phyloP scores from a whole-genome alignment of 2,797 vertebrate species.

The Enteromius treurensis region DNA sequence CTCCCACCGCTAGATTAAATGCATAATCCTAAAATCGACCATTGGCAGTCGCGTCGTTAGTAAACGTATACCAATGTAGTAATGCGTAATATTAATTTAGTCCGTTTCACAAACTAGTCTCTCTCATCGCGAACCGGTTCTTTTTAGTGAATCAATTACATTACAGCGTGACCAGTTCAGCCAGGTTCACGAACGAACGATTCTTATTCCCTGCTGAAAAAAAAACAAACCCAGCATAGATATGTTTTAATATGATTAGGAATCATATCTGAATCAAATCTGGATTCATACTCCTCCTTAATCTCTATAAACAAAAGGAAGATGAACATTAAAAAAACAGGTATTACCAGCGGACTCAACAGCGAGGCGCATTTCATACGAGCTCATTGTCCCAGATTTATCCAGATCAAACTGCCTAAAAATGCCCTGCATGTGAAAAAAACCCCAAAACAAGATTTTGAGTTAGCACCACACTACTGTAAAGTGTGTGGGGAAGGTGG shows the following conservation, averaged over 20 bases:
- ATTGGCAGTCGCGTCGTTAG: background rate
- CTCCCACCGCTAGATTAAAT: background rate
- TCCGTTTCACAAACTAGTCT: background rate
- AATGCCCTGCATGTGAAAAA: constrained; percentile 75
- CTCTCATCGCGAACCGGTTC: background rate
- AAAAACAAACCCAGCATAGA: no score
- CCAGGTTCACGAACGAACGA: no score
- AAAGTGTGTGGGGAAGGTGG: background rate
- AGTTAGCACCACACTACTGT: background rate
- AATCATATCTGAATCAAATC: background rate
- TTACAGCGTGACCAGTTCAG: no score
- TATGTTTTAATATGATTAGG: no score
- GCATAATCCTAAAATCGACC: background rate
- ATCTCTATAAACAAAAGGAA: background rate
- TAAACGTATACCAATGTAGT: background rate
- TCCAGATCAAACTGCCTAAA: constrained; percentile 89
- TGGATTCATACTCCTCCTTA: background rate
- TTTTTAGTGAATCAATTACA: background rate
- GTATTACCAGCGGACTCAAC: constrained; percentile 85
- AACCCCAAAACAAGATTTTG: background rate
- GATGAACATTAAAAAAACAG: background rate
- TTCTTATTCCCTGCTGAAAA: no score
- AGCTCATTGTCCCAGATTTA: constrained; percentile 88
- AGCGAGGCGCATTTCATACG: constrained; percentile 91
- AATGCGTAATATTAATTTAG: no score